These are phyloP conservation scores for Perca schrenkii DNA, from an alignment of 2,113 vertebrate genomes.

Conservation along the genomic window DNA sequence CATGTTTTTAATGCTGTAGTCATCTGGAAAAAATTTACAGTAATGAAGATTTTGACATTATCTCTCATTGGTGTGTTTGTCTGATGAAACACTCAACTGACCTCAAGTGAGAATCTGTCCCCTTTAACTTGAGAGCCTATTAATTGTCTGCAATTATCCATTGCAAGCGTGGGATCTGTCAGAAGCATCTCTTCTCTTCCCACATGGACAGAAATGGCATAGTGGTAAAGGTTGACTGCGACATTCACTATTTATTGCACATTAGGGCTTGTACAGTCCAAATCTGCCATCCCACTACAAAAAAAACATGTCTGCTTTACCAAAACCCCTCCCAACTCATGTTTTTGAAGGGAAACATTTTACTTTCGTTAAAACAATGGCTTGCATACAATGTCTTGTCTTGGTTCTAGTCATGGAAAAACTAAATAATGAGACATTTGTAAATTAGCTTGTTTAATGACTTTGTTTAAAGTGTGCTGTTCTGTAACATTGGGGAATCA, in stretches of 20 bases:
- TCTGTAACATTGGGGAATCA: constrained; percentile 55
- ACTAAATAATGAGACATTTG: constrained; percentile 56
- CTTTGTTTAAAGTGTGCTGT: constrained; percentile 76
- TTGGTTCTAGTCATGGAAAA: constrained; percentile 49
- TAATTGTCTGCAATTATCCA: constrained; percentile 72
- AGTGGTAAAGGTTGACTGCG: constrained; percentile 79
- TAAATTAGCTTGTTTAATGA: constrained; percentile 63
- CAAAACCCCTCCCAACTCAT: constrained; percentile 18
- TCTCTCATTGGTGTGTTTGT: constrained; percentile 64
- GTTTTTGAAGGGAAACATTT: constrained; percentile 51
- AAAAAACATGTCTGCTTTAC: constrained; percentile 30
- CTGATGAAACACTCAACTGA: constrained; percentile 60
- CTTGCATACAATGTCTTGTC: constrained; percentile 62
- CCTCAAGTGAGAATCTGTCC: constrained; percentile 61
- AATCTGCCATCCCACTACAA: constrained; percentile 60
- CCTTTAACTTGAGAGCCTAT: constrained; percentile 65
- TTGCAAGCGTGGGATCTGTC: constrained; percentile 59
- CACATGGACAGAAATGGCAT: constrained; percentile 65
- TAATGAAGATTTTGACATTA: constrained; percentile 43
- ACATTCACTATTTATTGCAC: constrained; percentile 87
- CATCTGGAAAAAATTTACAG: constrained; percentile 10
- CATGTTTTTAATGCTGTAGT: constrained; percentile 17
- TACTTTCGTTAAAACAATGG: constrained; percentile 66
- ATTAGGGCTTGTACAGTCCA: constrained; percentile 79
- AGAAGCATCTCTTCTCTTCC: constrained; percentile 54